Evolutionary conservation across 2,113 vertebrate species (phyloP).

Genomic region (Macquaria ambigua): DNA sequence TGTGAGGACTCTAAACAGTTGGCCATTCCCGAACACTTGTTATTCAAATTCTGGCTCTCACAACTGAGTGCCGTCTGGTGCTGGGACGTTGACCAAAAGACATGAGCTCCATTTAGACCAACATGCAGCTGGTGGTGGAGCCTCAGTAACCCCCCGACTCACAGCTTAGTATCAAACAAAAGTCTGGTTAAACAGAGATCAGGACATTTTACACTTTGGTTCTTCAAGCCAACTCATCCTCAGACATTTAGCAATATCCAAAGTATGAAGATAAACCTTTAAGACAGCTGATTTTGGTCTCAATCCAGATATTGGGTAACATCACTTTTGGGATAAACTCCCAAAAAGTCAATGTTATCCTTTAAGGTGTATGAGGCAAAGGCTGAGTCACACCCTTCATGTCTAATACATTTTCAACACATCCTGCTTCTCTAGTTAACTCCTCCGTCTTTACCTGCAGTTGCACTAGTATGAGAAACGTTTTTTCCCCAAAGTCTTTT

Average conservation of each 20-base stretch:
- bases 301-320: too few relatives aligned
- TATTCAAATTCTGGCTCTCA: conserved; percentile 80
- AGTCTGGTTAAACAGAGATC: not conserved
- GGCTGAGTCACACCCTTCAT: not conserved
- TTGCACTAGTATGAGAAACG: not conserved
- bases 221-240: not conserved
- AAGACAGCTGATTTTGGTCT: not conserved
- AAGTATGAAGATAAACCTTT: not conserved
- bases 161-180: conserved; percentile 14
- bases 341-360: not conserved
- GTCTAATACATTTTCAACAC: not conserved
- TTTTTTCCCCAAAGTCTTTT: not conserved
- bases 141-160: conserved; percentile 11
- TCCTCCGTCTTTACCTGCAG: not conserved
- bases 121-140: conserved; percentile 74
- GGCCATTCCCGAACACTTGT: conserved; percentile 78
- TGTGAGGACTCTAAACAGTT: conserved; percentile 76
- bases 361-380: not conserved
- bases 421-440: not conserved
- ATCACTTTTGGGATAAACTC: not conserved
- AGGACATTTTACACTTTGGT: not conserved
- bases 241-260: too few relatives aligned
- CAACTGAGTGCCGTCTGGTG: conserved; percentile 65
- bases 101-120: conserved; percentile 64
- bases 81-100: conserved; percentile 68